Conservation (phyloP, 2,113 vertebrate species). For the Passerina amoena region DNA sequence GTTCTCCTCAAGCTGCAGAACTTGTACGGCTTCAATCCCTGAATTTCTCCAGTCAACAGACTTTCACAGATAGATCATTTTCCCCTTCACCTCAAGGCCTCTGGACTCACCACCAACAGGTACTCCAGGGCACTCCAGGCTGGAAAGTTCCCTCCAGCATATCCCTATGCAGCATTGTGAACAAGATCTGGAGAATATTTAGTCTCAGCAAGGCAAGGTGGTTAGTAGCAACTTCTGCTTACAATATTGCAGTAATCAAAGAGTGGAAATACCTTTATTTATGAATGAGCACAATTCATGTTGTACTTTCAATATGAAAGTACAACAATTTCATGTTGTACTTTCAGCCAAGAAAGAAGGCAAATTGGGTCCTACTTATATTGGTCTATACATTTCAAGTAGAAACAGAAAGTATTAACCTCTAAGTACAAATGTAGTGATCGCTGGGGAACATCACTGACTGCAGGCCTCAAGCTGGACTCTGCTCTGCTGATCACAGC, state of each 20-base stretch:
- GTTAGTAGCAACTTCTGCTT: neutral
- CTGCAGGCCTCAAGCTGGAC: neutral
- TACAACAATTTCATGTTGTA: neutral
- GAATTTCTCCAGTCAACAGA: neutral
- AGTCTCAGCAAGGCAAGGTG: neutral
- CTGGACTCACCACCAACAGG: neutral
- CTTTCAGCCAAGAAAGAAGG: neutral
- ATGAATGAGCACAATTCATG: neutral
- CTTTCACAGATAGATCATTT: neutral
- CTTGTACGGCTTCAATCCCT: neutral
- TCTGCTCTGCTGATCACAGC: neutral
- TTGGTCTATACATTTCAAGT: neutral
- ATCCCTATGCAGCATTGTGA: rapidly evolving
- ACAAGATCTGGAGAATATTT: neutral
- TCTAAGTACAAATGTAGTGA: neutral
- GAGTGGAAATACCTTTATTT: neutral
- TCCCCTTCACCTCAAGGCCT: neutral
- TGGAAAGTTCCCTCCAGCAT: neutral
- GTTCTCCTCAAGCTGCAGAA: neutral
- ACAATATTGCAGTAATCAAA: neutral
- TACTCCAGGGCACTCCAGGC: neutral
- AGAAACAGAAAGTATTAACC: neutral
- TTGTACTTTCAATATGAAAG: neutral
- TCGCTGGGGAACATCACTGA: rapidly evolving
- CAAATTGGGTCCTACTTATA: neutral